Base-by-base conservation (phyloP, 2,888 invertebrate species). In the Leptinotarsa juncta region DNA sequence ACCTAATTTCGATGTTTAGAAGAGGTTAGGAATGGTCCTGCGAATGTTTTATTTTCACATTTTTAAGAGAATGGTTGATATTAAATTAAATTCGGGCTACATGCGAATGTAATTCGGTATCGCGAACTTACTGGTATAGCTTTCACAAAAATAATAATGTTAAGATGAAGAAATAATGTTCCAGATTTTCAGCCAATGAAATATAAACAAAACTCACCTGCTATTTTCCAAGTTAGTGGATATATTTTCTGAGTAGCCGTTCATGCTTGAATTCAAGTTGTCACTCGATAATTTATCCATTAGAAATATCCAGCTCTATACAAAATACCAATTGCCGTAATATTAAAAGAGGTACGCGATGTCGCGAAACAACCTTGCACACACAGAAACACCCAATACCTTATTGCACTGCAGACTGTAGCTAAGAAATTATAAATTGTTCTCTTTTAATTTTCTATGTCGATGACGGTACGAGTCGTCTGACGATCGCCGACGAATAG, bases 141-240 rank as follows among this genome's bases (percentile, higher is more conserved):
- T 78, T 76, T 78, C 78, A 78, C 78, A 70, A 60, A 48, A 62
- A 74, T 49, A 67, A 18, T 71, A 65, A 70, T 60, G 65, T 57
- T 68, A 71, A 32, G 70, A 65, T 71, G 68, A 70, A 74, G 72
- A 70, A 74, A 74, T 62, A 74, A 32, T 32, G 62, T 42, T 49
- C 48, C 49, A 67, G 67, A 50, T 26, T 51, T 66, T 71, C 66
- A 10, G 10, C 66, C 10, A 53, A 73, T 55, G 71, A 53, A 70
- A 66, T 73, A 74, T 76, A 76, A 78, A 77, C 75, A 77, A 78
- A 78, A 73, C 80, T 76, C 77, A 85, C 85, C 85, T 85, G 83
- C 84, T 85, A 71, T 83, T 84, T 78, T 85, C 84, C 77, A 84
- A 73, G 72, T 83, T 84, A 65, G 83, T 82, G 67, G 82, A 83